phyloP scores from a whole-genome alignment of 2,888 invertebrate genomes.

The Pyrgus malvae region DNA sequence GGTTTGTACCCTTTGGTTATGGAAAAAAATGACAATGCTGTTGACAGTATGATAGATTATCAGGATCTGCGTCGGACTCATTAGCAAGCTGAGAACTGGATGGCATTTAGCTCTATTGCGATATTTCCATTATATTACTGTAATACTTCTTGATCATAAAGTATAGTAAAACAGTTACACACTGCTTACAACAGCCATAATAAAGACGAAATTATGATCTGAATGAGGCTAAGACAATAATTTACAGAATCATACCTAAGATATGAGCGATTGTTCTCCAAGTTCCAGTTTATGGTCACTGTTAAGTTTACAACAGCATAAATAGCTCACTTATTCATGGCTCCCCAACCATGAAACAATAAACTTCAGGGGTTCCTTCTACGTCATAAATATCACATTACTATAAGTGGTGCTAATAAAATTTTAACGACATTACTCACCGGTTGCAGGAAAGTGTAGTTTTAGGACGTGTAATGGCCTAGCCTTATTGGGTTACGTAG shows the following conservation, averaged over 20 bases:
- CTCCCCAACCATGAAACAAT: slow-evolving; percentile 67
- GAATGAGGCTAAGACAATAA: slow-evolving; percentile 33
- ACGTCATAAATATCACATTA: slow-evolving; percentile 71
- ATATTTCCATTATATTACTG: too few species aligned
- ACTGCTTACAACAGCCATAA: too few species aligned
- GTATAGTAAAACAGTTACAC: too few species aligned
- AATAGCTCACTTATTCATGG: slow-evolving; percentile 67
- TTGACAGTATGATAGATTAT: too few species aligned
- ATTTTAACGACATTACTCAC: slow-evolving; percentile 59
- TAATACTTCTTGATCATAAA: too few species aligned
- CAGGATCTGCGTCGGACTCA: too few species aligned
- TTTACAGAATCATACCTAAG: slow-evolving; percentile 40
- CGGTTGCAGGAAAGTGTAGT: slow-evolving; percentile 14
- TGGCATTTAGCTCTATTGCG: too few species aligned
- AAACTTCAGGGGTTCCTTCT: slow-evolving; percentile 59
- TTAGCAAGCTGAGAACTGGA: too few species aligned
- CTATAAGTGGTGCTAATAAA: slow-evolving; percentile 70
- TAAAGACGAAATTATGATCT: too few species aligned
- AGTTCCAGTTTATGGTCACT: slow-evolving; percentile 45
- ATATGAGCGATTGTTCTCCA: slow-evolving; percentile 51
- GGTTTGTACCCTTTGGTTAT: too few species aligned
- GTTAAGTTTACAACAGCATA: slow-evolving; percentile 61
- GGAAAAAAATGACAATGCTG: too few species aligned
- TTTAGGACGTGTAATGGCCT: slow-evolving; percentile 4
- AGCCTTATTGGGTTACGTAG: not conserved